Evolutionary conservation across 2,888 invertebrate genomes (phyloP).

Genomic region (Pseudoips prasinana): DNA sequence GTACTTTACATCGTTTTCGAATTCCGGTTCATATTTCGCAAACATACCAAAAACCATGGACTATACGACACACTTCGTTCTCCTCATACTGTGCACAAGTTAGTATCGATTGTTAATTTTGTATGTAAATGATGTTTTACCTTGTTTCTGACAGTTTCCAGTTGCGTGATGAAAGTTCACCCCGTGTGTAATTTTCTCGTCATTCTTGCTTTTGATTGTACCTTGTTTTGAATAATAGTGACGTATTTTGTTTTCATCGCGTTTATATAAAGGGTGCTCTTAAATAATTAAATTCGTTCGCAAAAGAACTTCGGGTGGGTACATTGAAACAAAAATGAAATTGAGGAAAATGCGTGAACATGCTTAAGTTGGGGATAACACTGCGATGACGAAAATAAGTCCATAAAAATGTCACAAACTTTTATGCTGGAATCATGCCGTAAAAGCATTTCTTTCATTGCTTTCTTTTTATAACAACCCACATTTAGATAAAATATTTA

Average conservation of each 20-base stretch:
- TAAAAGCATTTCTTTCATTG: not conserved
- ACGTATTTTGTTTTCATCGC: conserved; percentile 26
- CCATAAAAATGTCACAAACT: conserved; percentile 15
- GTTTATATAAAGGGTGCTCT: conserved; percentile 5
- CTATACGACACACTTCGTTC: conserved; percentile 55
- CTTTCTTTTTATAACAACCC: not conserved
- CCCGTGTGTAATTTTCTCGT: conserved; percentile 57
- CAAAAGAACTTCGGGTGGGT: conserved; percentile 2
- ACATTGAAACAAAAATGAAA: conserved; percentile 7
- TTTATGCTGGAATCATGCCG: conserved; percentile 1
- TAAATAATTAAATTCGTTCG: conserved; percentile 9
- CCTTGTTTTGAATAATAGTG: conserved; percentile 31
- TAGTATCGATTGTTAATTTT: conserved; percentile 45
- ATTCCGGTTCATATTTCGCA: conserved; percentile 21
- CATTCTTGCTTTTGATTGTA: conserved; percentile 45
- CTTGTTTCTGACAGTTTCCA: conserved; percentile 28
- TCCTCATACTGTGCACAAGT: conserved; percentile 66
- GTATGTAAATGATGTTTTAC: conserved; percentile 32
- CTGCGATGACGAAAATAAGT: conserved; percentile 14
- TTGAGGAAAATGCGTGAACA: conserved; percentile 5
- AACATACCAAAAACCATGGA: conserved; percentile 48
- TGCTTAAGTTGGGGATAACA: conserved; percentile 6
- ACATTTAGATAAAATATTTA: too few relatives aligned
- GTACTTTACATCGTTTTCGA: conserved; percentile 17
- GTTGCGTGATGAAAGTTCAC: conserved; percentile 55